Evolutionary conservation across 1,140 invertebrate genomes (phyloP), one percentile per base, ranked within the genome.

Genomic region (Helicoverpa zea): DNA sequence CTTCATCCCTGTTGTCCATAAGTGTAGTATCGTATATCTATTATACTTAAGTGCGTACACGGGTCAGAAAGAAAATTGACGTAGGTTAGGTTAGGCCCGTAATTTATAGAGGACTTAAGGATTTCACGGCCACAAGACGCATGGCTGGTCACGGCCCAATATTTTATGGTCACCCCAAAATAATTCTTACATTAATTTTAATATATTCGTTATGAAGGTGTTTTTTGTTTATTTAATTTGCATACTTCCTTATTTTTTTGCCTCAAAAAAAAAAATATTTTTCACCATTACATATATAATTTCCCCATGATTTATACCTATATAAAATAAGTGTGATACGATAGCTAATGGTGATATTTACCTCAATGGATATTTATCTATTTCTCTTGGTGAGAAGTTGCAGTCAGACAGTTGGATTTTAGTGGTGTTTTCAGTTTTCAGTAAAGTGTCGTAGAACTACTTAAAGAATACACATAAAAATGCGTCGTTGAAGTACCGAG

Each of bases 61-160:
- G 58, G 73, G 58, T 75, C 73, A 75, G 35, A 30, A 47, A 63
- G 56, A 75, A 75, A 75, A 63, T 75, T 75, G 73, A 75, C 58
- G 43, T 61, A 75, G 73, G 73, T 61, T 61, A 75, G 43, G 73
- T 14, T 61, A 61, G 56, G 73, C 58, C 13, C n/a, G 58, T 75
- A 75, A 75, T 75, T 75, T 75, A 75, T 75, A 75, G 73, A 35
- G 73, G 73, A 23, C 58, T 61, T 75, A 75, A 47, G 52, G 52
- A n/a, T n/a, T 73, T 29, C 70, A 73, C 51, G 52, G 30, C 23
- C 70, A 43, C 52, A 58, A 54, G 70, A 56, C 7, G 14, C n/a
- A 18, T 56, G 30, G 47, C n/a, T 66, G 14, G 10, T 43, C 73
- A n/a, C 13, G 13, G 16, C 18, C 58, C 43, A 2, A 23, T 23